Evolutionary conservation across 2,797 vertebrate species (phyloP).

Genomic region (Cynodonichthys magdalenae): DNA sequence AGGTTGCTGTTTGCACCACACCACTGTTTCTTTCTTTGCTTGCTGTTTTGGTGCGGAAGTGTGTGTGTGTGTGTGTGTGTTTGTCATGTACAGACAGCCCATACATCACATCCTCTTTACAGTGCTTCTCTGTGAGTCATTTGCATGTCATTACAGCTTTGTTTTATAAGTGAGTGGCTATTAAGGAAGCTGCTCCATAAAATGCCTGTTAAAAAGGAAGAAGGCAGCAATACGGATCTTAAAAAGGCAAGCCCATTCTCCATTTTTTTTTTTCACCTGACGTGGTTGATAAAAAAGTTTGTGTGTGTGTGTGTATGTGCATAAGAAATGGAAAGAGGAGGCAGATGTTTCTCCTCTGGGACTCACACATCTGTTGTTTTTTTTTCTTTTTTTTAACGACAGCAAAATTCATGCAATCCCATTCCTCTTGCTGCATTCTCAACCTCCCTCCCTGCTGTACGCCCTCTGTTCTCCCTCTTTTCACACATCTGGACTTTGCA

Average conservation of each 20-base stretch:
- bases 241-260: slow-evolving; percentile 73
- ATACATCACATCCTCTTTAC: slow-evolving; percentile 82
- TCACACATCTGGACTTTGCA: slow-evolving; percentile 81
- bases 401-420: slow-evolving; percentile 85
- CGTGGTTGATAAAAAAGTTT: slow-evolving; percentile 53
- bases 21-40: slow-evolving; percentile 43
- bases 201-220: slow-evolving; percentile 79
- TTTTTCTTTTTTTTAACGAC: slow-evolving; percentile 84
- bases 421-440: slow-evolving; percentile 80
- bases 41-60: slow-evolving; percentile 24
- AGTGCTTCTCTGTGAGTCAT: slow-evolving; percentile 80
- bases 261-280: slow-evolving; percentile 71
- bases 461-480: slow-evolving; percentile 70
- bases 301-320: slow-evolving; percentile 8
- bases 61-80: slow-evolving; percentile 46
- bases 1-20: slow-evolving; percentile 17
- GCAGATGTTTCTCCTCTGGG: slow-evolving; percentile 89
- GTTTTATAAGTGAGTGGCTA: slow-evolving; percentile 83
- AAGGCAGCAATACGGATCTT: slow-evolving; percentile 77
- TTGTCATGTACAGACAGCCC: slow-evolving; percentile 69
- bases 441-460: slow-evolving; percentile 60
- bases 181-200: slow-evolving; percentile 81
- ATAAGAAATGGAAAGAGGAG: slow-evolving; percentile 40
- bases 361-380: slow-evolving; percentile 88
- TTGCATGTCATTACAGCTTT: slow-evolving; percentile 83